Evolutionary conservation across 2,113 vertebrate species (phyloP).

Genomic region (Tyrannus savana): DNA sequence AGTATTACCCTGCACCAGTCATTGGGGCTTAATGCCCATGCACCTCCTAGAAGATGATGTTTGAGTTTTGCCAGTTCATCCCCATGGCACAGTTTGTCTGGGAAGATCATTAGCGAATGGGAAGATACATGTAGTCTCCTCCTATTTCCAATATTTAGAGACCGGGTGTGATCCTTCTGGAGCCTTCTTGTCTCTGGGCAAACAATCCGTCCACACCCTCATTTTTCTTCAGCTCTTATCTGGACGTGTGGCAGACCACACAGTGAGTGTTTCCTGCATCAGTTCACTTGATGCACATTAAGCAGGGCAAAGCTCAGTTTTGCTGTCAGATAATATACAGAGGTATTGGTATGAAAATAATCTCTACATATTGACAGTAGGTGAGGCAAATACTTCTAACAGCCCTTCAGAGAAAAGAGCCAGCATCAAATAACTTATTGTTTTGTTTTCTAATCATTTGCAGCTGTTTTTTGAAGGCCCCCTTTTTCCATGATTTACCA

Average conservation of each 20-base stretch:
- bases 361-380: neutral
- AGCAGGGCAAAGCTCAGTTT: neutral
- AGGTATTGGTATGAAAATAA: neutral
- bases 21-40: neutral
- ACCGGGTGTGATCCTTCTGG: fast-evolving
- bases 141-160: neutral
- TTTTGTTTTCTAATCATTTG: neutral
- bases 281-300: neutral
- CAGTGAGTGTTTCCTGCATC: neutral
- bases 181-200: neutral
- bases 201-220: neutral
- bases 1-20: no score
- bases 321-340: neutral
- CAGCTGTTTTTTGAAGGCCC: neutral
- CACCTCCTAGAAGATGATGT: fast-evolving
- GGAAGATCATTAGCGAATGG: neutral
- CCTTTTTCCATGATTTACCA: neutral
- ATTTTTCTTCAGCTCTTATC: neutral
- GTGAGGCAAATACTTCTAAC: neutral
- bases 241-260: neutral
- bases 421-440: neutral
- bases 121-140: neutral
- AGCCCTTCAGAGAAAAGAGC: neutral
- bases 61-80: neutral
- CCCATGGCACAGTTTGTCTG: neutral